Evolutionary conservation across 2,888 invertebrate species (phyloP), one percentile per base, ranked within the genome.

Genomic region (Lagria hirta): DNA sequence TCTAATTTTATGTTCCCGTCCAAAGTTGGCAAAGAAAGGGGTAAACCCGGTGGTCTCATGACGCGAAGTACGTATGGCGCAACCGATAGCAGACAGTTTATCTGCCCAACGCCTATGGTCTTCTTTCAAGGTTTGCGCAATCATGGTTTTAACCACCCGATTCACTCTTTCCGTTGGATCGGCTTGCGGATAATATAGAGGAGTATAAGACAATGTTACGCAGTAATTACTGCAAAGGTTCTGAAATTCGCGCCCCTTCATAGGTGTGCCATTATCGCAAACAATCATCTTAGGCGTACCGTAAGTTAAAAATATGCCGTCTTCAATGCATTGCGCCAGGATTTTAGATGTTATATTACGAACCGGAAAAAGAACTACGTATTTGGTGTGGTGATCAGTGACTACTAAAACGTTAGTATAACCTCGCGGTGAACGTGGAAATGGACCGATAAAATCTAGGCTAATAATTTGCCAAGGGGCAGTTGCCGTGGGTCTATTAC

Each of bases 1-100:
- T 10, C 7, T 2, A 1, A 15, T 6, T 7, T 14, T n/a, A 1
- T 13, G 20, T 12, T 44, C 38, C 2, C 44, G 16, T 7, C 43
- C 37, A 12, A 43, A 37, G n/a, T 27, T 35, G 4, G 35, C 22
- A 12, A 18, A 35, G 28, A 32, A 40, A 3, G 38, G 44, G 7
- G 33, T 40, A 26, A 8, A 44, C 5, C 44, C 38, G 3, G 44
- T 44, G 2, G 26, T 27, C 10, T 38, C 44, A 5, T 26, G 24
- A 20, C 20, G 27, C 7, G 17, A 14, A 5, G 38, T 44, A 2
- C 38, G 30, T 2, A 44, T 38, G 6, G 33, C 38, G 11, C 18
- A 18, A 18, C 5, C 4, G 18, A 18, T 18, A 4, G 5, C 7
- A 18, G 7, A 4, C 18, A 18, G 18, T 4, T 18, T 18, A 18